Evolutionary conservation across 2,113 vertebrate species (phyloP), one percentile per base, ranked within the genome.

Genomic region (Isichthys henryi): DNA sequence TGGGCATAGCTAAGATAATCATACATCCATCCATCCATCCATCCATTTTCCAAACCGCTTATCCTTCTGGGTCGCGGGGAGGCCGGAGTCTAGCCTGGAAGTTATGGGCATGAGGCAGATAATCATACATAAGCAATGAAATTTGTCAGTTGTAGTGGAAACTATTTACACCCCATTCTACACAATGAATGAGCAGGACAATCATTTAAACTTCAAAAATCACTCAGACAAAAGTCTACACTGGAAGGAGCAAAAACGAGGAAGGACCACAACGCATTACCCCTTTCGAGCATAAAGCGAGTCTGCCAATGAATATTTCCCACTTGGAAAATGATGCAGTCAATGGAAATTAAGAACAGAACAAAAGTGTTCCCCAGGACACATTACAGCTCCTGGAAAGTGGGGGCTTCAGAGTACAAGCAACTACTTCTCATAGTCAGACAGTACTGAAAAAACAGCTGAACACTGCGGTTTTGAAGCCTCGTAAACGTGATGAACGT

Each of bases 221-320:
- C 19, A 84, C 62, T n/a, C 31, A 84, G 45, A 19, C 80, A 84
- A 84, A 48, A 84, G 45, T 10, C 17, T 48, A 45, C 17, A 84
- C 6, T 48, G 17, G 39, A 84, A 21, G 49, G 10, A 52, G 9
- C 10, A 1, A 49, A 48, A 84, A 43, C 8, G n/a, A 46, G 15
- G 31, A 8, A 83, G 35, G 27, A 15, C 50, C 3, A 27, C 31
- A 58, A 62, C 11, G 3, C 85, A 11, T 50, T 11, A 35, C 13
- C 48, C 46, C 2, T n/a, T 48, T 88, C 23, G 11, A 77, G n/a
- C 46, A 49, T 23, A 53, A 58, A 43, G 35, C 23, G 13, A 39
- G 17, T 23, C 5, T 15, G 27, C 35, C 52, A 48, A 88, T 88
- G 43, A 88, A 66, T 88, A 88, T 88, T 88, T 88, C 87, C 43